phyloP scores from a whole-genome alignment of 2,113 vertebrate species.

The Laterallus jamaicensis region DNA sequence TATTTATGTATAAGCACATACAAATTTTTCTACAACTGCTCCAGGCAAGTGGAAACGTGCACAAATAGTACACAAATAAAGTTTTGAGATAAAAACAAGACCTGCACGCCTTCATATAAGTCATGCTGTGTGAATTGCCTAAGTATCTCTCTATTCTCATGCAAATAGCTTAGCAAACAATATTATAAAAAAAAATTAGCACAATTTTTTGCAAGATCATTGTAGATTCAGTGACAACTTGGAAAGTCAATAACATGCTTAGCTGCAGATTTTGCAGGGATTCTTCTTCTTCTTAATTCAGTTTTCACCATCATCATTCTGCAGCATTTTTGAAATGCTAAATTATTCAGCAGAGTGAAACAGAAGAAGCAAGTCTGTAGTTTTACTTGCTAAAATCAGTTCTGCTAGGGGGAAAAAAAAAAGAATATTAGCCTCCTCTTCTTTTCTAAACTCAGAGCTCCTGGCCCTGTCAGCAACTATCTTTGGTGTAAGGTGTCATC shows the following conservation, averaged over 20 bases:
- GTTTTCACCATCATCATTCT: background rate
- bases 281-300: background rate
- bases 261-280: background rate
- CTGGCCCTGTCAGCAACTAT: background rate
- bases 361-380: background rate
- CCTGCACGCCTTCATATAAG: background rate
- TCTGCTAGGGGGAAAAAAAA: background rate
- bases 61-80: background rate
- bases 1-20: background rate
- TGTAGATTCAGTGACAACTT: background rate
- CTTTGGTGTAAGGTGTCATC: background rate
- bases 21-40: background rate
- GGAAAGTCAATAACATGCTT: background rate
- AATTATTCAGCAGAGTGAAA: background rate
- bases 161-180: background rate
- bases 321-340: background rate
- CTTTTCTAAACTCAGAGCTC: background rate
- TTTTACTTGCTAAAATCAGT: background rate
- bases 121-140: background rate
- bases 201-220: background rate
- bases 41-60: background rate
- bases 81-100: background rate
- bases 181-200: too few relatives aligned
- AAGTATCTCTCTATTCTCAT: background rate
- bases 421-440: background rate